A percentile compares a stretch with the other conserved stretches of the same genome.
Conservation (phyloP, 2,113 vertebrate genomes). For the Ceyx cyanopectus region DNA sequence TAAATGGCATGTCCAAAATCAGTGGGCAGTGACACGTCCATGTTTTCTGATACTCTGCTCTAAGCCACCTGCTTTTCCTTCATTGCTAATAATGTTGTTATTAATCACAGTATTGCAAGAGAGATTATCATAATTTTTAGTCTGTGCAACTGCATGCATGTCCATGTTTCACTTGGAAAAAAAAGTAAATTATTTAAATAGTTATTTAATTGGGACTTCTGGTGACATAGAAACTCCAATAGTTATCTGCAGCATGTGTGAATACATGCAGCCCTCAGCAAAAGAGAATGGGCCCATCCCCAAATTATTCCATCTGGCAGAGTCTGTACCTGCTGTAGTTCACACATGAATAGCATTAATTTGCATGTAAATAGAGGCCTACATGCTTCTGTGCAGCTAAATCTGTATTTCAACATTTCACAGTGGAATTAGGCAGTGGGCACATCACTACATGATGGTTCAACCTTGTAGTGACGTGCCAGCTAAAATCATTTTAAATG, state of each 20-base stretch:
- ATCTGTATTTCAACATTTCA: conserved; percentile 82
- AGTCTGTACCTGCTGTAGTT: conserved; percentile 80
- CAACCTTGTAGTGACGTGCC: conserved; percentile 73
- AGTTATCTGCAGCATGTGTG: conserved; percentile 46
- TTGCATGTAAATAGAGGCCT: conserved; percentile 85
- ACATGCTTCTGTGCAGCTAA: conserved; percentile 80
- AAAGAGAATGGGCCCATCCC: conserved; percentile 76
- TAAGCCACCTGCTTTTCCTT: conserved; percentile 17
- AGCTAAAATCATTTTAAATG: conserved; percentile 79
- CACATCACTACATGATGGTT: conserved; percentile 70
- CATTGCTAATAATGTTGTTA: background rate
- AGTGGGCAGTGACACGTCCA: background rate
- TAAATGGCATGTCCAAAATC: background rate
- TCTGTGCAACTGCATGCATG: background rate
- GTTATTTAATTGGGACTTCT: conserved; percentile 68
- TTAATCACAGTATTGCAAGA: background rate
- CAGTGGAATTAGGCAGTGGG: conserved; percentile 79
- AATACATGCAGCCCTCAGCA: conserved; percentile 70
- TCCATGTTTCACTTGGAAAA: background rate
- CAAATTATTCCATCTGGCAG: conserved; percentile 83
- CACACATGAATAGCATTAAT: conserved; percentile 82
- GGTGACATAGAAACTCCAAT: conserved; percentile 56
- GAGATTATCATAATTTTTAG: conserved; percentile 12
- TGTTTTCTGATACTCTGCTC: background rate
- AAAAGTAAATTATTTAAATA: conserved; percentile 67